A percentile compares a stretch with the other conserved stretches of the same genome.
phyloP scores from a whole-genome alignment of 2,113 vertebrate genomes.

The Thymallus thymallus region DNA sequence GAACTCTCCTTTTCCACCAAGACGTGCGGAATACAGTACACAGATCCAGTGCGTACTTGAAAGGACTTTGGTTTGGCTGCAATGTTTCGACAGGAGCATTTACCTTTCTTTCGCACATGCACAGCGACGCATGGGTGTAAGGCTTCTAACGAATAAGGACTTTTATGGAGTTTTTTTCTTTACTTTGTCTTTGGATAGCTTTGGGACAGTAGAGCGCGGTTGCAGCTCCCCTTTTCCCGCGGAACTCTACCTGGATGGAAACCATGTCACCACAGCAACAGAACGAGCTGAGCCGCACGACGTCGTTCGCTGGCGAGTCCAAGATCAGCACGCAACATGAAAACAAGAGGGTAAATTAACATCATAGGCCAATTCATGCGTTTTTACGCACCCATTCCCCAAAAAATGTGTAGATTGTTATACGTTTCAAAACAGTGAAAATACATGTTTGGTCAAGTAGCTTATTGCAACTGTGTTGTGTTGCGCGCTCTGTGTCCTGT shows the following conservation, averaged over 20 bases:
- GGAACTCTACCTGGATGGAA: conserved; percentile 59
- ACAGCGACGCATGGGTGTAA: background rate
- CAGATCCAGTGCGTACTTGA: too few species aligned
- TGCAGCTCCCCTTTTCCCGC: conserved; percentile 26
- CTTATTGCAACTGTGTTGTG: too few species aligned
- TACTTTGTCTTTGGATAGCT: background rate
- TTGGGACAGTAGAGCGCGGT: conserved; percentile 11
- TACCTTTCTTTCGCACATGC: background rate
- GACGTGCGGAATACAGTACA: too few species aligned
- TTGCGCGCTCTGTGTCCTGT: too few species aligned
- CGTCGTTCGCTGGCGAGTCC: conserved; percentile 14
- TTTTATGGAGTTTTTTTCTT: background rate
- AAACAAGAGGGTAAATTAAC: conserved; percentile 51
- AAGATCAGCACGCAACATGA: conserved; percentile 46
- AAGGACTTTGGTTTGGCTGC: background rate
- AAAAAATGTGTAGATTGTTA: background rate
- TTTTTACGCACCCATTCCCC: background rate
- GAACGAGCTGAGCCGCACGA: conserved; percentile 45
- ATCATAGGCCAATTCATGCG: background rate
- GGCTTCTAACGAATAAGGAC: background rate
- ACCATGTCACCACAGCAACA: conserved; percentile 73
- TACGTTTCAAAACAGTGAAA: too few species aligned
- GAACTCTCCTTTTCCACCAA: too few species aligned
- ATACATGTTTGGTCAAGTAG: too few species aligned
- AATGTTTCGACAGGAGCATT: background rate